Evolutionary conservation across 2,113 vertebrate genomes (phyloP).

Genomic region (Anser brachyrhynchus): DNA sequence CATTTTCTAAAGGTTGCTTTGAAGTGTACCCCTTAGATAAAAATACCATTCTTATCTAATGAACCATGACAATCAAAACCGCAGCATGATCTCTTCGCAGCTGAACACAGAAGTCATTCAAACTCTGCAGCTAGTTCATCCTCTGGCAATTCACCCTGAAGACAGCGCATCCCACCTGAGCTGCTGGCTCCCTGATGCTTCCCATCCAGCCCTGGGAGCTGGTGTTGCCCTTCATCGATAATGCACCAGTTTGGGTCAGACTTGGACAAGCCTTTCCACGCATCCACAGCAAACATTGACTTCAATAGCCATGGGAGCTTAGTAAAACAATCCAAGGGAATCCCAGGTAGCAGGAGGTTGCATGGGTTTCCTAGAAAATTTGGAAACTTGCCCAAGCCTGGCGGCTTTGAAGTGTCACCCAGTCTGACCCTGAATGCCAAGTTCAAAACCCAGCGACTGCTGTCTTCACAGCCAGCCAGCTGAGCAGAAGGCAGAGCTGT

Average conservation of each 20-base stretch:
- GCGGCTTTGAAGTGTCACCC: slow-evolving; percentile 2
- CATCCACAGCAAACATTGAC: background rate
- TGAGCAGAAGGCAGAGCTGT: slow-evolving; percentile 42
- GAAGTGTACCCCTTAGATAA: background rate
- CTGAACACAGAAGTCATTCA: background rate
- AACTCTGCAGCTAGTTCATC: background rate
- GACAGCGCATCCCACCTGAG: background rate
- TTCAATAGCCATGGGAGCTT: background rate
- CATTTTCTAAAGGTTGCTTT: background rate
- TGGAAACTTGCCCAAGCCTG: background rate
- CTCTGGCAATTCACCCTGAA: background rate
- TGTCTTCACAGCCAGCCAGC: background rate
- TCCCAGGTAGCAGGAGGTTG: slow-evolving; percentile 30
- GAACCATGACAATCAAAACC: background rate
- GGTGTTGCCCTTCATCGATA: background rate
- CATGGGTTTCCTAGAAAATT: background rate
- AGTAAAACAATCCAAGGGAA: slow-evolving; percentile 18
- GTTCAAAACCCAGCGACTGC: background rate
- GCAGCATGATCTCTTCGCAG: background rate
- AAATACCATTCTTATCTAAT: background rate
- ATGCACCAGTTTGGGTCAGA: fast-evolving
- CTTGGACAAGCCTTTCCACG: fast-evolving
- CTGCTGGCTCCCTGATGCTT: background rate
- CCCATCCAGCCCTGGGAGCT: background rate
- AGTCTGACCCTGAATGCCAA: background rate